Conservation (phyloP, 2,888 invertebrate genomes). For the Volucella inanis region DNA sequence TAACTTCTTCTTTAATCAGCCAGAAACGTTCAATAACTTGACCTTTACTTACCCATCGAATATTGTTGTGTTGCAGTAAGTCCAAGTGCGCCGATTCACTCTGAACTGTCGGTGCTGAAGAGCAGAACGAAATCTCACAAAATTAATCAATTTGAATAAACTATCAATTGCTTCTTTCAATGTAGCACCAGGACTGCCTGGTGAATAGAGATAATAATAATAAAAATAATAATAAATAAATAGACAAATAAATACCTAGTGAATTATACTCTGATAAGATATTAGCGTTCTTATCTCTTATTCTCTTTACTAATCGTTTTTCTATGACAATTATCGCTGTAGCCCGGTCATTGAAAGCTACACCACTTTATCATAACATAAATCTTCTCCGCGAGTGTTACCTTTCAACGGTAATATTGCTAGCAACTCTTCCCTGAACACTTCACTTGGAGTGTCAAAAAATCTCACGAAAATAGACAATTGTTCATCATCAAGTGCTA, state of each 20-base stretch:
- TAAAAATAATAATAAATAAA: too few relatives aligned
- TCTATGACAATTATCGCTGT: slow-evolving; percentile 4
- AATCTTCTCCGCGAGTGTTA: slow-evolving; percentile 21
- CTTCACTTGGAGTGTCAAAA: slow-evolving; percentile 9
- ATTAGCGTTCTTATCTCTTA: too few relatives aligned
- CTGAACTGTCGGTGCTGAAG: slow-evolving; percentile 16
- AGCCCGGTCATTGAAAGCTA: slow-evolving; percentile 4
- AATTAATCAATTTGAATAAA: background rate
- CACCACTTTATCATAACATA: background rate
- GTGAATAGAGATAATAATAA: slow-evolving; percentile 10
- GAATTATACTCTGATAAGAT: slow-evolving; percentile 16
- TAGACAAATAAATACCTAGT: slow-evolving; percentile 32
- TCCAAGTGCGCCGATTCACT: background rate
- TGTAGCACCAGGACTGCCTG: too few relatives aligned
- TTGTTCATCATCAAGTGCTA: too few relatives aligned
- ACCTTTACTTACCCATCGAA: slow-evolving; percentile 15
- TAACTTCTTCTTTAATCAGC: slow-evolving; percentile 20
- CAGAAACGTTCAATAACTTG: slow-evolving; percentile 27
- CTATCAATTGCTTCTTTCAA: too few relatives aligned
- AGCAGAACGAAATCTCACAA: slow-evolving; percentile 9
- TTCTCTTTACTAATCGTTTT: too few relatives aligned
- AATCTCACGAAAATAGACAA: slow-evolving; percentile 5
- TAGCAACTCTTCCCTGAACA: slow-evolving; percentile 6
- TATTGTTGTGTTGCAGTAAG: slow-evolving; percentile 12
- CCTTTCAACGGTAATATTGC: slow-evolving; percentile 3